A percentile compares a stretch with the other conserved stretches of the same genome.
phyloP scores from a whole-genome alignment of 2,888 invertebrate genomes.

The Oasisia sp. region DNA sequence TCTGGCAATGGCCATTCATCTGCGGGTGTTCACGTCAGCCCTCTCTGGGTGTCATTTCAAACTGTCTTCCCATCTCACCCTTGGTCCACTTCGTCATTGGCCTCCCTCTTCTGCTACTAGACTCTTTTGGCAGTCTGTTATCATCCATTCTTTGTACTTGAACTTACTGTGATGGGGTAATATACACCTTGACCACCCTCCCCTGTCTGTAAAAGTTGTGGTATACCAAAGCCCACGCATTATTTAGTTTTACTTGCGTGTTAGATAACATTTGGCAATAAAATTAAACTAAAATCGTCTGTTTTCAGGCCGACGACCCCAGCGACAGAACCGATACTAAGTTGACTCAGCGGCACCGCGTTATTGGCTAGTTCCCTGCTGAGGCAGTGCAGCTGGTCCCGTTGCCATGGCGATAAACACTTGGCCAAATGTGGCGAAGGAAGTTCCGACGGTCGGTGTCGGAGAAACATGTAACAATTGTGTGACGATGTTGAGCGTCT shows the following conservation, averaged over 20 bases:
- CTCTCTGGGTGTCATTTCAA: too few species aligned
- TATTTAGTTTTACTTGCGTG: neutral
- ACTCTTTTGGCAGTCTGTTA: too few species aligned
- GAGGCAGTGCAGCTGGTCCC: neutral
- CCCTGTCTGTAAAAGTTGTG: too few species aligned
- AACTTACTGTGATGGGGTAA: too few species aligned
- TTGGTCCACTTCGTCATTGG: too few species aligned
- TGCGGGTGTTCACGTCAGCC: too few species aligned
- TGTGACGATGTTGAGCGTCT: neutral
- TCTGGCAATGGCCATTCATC: too few species aligned
- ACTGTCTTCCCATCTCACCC: too few species aligned
- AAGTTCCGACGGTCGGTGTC: neutral
- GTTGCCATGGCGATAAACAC: neutral
- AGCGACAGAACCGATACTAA: conserved; percentile 11
- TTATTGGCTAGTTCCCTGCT: neutral
- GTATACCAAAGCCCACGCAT: neutral
- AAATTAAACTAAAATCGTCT: neutral
- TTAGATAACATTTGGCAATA: neutral
- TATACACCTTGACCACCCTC: too few species aligned
- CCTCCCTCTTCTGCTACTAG: too few species aligned
- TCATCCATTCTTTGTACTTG: too few species aligned
- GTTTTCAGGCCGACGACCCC: neutral
- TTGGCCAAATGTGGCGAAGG: neutral
- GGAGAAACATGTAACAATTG: neutral
- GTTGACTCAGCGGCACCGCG: neutral